phyloP scores from a whole-genome alignment of 2,797 vertebrate genomes.

The Oreochromis mossambicus region DNA sequence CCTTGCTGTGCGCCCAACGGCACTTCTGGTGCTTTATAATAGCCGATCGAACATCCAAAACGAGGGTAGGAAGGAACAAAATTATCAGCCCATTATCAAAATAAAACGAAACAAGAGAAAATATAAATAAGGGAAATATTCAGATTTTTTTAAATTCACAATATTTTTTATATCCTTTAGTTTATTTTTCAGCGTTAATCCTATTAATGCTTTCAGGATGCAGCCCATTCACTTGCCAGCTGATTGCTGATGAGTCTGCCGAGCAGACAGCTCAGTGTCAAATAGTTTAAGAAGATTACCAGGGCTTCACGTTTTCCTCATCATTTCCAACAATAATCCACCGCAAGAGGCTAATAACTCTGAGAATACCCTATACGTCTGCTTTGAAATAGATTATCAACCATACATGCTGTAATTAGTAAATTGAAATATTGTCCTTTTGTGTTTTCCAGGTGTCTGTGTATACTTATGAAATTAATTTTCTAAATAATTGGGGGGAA shows the following conservation, averaged over 20 bases:
- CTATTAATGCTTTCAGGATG: background rate
- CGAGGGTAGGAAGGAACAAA: background rate
- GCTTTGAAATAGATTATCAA: slow-evolving; percentile 19
- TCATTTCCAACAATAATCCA: slow-evolving; percentile 59
- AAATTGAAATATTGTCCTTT: slow-evolving; percentile 17
- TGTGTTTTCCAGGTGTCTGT: background rate
- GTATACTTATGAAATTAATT: slow-evolving; percentile 25
- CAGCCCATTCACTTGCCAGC: slow-evolving; percentile 32
- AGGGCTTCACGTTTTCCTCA: slow-evolving; percentile 65
- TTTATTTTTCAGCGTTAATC: background rate
- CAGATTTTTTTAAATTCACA: background rate
- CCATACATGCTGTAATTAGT: background rate
- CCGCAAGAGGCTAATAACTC: slow-evolving; percentile 44
- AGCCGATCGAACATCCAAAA: slow-evolving; percentile 25
- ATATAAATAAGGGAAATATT: background rate
- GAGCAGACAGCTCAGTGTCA: slow-evolving; percentile 72
- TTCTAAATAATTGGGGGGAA: slow-evolving; percentile 15
- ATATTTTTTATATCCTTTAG: background rate
- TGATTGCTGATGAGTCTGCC: slow-evolving; percentile 69
- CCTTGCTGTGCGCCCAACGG: slow-evolving; percentile 73
- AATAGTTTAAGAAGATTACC: slow-evolving; percentile 75
- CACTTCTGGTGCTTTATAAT: slow-evolving; percentile 44
- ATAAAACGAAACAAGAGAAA: background rate
- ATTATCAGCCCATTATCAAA: background rate
- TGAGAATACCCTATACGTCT: background rate